Conservation (phyloP, 2,797 vertebrate genomes). For the Cyprinodon diabolis region DNA sequence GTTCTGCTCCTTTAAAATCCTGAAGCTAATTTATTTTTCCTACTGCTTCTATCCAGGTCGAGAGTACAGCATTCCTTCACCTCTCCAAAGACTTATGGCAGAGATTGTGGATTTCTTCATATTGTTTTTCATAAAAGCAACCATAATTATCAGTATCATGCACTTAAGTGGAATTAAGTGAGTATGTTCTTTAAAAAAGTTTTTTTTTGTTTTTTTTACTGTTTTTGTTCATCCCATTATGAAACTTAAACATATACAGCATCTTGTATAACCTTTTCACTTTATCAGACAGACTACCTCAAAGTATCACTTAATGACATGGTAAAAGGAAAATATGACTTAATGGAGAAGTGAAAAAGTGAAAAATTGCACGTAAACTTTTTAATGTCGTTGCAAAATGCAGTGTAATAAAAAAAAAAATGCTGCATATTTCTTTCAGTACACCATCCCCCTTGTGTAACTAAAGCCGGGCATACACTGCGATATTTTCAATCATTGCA, state of each 20-base stretch:
- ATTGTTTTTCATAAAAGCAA: constrained; percentile 97
- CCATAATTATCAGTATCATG: constrained; percentile 96
- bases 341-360: too few species aligned
- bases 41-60: constrained; percentile 79
- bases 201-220: neutral
- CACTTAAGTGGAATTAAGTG: constrained; percentile 98
- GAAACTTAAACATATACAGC: neutral
- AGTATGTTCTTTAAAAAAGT: constrained; percentile 33
- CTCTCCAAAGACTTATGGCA: constrained; percentile 94
- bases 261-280: neutral
- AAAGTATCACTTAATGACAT: too few species aligned
- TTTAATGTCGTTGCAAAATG: too few species aligned
- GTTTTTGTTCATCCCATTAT: neutral
- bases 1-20: neutral
- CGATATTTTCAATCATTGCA: too few species aligned
- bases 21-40: neutral
- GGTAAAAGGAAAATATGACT: too few species aligned
- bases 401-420: too few species aligned
- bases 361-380: too few species aligned
- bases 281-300: neutral
- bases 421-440: too few species aligned
- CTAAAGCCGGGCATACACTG: too few species aligned
- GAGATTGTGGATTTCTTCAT: constrained; percentile 99
- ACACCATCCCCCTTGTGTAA: too few species aligned
- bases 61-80: constrained; percentile 93